Percentiles rank a stretch among this genome's conserved stretches.
phyloP scores from a whole-genome alignment of 2,797 vertebrate genomes.

The Percopsis omiscomaycus region DNA sequence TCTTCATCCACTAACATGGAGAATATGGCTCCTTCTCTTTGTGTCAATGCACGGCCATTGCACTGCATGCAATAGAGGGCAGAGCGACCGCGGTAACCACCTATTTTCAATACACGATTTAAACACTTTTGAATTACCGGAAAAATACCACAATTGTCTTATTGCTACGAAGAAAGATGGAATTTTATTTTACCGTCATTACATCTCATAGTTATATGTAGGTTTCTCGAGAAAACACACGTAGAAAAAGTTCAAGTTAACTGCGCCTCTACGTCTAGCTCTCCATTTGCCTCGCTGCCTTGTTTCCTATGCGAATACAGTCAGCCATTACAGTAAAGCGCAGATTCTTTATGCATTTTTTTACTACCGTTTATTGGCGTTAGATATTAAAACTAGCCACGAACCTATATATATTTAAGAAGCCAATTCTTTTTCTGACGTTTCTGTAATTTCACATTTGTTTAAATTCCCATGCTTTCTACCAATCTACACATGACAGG shows the following conservation, averaged over 20 bases:
- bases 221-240: conserved; percentile 69
- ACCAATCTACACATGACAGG: conserved; percentile 70
- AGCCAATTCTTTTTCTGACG: conserved; percentile 56
- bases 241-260: conserved; percentile 88
- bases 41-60: conserved; percentile 86
- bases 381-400: conserved; percentile 6
- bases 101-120: conserved; percentile 62
- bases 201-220: conserved; percentile 41
- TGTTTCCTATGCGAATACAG: conserved; percentile 90
- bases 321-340: conserved; percentile 96
- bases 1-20: conserved; percentile 86
- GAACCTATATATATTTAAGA: conserved; percentile 33
- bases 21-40: conserved; percentile 97
- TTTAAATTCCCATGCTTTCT: conserved; percentile 47
- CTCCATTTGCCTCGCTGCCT: conserved; percentile 82
- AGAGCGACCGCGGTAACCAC: conserved; percentile 77
- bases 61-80: conserved; percentile 82
- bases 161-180: conserved; percentile 55
- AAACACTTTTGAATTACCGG: conserved; percentile 35
- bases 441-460: conserved; percentile 51
- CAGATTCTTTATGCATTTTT: conserved; percentile 79
- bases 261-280: conserved; percentile 82
- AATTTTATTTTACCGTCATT: conserved; percentile 68
- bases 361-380: conserved; percentile 35
- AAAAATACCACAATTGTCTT: conserved; percentile 52